Evolutionary conservation across 2,113 vertebrate genomes (phyloP).

Genomic region (Pelmatolapia mariae): DNA sequence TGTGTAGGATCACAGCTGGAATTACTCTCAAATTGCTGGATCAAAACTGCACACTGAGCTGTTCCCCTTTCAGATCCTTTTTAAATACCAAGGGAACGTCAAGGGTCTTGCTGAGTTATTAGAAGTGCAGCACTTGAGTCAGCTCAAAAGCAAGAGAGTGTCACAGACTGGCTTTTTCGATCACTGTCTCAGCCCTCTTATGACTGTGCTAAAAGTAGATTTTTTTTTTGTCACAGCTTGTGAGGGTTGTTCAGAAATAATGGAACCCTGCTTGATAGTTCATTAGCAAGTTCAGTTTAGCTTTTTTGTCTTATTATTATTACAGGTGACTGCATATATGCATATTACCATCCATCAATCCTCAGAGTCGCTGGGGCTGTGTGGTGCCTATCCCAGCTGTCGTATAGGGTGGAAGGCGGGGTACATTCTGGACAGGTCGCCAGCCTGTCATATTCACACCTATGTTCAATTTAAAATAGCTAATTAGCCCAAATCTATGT

Average conservation of each 20-base stretch:
- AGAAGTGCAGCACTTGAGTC: not conserved
- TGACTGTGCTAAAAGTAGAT: not conserved
- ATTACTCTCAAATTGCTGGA: not conserved
- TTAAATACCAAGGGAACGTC: not conserved
- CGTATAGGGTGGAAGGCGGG: not conserved
- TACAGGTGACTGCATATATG: not conserved
- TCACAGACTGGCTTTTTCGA: not conserved
- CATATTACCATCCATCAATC: not conserved
- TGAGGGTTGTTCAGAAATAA: not conserved
- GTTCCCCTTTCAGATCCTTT: not conserved
- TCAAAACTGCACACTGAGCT: not conserved
- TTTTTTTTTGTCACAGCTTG: not conserved
- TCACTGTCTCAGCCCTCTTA: not conserved
- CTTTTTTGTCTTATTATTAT: constrained; percentile 6
- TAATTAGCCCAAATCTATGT: not conserved
- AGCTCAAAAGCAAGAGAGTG: not conserved
- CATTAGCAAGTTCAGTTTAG: not conserved
- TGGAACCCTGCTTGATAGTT: not conserved
- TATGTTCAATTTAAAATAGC: not conserved
- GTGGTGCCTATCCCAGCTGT: not conserved
- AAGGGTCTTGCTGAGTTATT: not conserved
- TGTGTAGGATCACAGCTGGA: not conserved
- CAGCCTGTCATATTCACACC: not conserved
- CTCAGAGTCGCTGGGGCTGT: not conserved
- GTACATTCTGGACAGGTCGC: not conserved